Percentiles rank a stretch among this genome's conserved stretches.
These are phyloP conservation scores for Sitta carolinensis DNA, from an alignment of 2,797 vertebrate genomes.

Conservation along the genomic window DNA sequence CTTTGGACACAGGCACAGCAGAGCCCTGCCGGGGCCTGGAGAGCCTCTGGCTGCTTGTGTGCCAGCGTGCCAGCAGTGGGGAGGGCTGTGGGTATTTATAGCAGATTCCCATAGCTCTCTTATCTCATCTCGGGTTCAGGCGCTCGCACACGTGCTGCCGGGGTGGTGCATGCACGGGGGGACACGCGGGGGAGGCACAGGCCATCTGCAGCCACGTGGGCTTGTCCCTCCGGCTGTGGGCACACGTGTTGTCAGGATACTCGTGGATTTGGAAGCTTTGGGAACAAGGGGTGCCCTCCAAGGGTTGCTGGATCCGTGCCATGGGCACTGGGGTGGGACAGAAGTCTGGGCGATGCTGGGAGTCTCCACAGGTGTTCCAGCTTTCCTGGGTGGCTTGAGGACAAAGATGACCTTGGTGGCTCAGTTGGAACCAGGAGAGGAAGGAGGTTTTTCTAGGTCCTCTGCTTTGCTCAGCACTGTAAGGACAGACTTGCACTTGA, in stretches of 20 bases:
- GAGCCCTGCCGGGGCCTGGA: neutral
- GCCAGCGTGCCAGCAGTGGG: neutral
- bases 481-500: rapidly evolving
- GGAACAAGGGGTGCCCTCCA: neutral
- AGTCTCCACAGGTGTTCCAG: neutral
- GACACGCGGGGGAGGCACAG: neutral
- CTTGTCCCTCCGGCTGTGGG: rapidly evolving
- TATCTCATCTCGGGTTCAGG: slow-evolving; percentile 12
- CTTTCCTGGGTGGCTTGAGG: neutral
- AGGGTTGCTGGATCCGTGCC: rapidly evolving
- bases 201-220: neutral
- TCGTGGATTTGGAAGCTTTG: neutral
- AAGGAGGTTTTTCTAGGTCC: neutral
- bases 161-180: neutral
- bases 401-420: neutral
- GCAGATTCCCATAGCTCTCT: neutral
- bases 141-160: neutral
- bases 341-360: neutral
- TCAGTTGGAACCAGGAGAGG: neutral
- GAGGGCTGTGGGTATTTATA: neutral
- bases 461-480: neutral
- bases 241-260: rapidly evolving
- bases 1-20: rapidly evolving
- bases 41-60: neutral
- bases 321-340: neutral